Evolutionary conservation across 2,888 invertebrate species (phyloP).

Genomic region (Parnassius mnemosyne): DNA sequence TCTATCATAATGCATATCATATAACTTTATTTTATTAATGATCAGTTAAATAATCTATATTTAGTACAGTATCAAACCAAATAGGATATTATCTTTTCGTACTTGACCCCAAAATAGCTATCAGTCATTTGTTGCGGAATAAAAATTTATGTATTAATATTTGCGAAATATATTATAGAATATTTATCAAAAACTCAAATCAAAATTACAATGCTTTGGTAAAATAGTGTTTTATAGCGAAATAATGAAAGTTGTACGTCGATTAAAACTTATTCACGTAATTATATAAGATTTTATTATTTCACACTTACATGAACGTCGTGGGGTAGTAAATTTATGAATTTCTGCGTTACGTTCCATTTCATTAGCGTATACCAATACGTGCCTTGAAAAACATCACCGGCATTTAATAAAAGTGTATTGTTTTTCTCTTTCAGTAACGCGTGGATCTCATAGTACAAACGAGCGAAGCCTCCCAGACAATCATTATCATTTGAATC

Average conservation of each 20-base stretch:
- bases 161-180: too few species aligned
- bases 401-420: conserved; percentile 87
- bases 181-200: too few species aligned
- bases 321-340: conserved; percentile 87
- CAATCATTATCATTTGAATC: conserved; percentile 72
- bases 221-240: too few species aligned
- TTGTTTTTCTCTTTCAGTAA: conserved; percentile 71
- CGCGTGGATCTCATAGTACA: conserved; percentile 78
- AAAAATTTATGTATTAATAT: too few species aligned
- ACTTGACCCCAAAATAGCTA: background rate
- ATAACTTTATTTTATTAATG: too few species aligned
- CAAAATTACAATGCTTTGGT: too few species aligned
- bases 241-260: too few species aligned
- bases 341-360: conserved; percentile 86
- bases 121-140: too few species aligned
- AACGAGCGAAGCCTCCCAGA: conserved; percentile 85
- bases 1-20: too few species aligned
- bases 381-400: conserved; percentile 92
- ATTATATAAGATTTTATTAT: too few species aligned
- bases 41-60: background rate
- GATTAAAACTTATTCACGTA: too few species aligned
- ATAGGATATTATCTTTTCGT: background rate
- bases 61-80: background rate
- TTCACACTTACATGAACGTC: conserved; percentile 85
- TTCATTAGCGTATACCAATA: conserved; percentile 88